These are phyloP conservation scores for Oriolus oriolus DNA, from an alignment of 2,113 vertebrate genomes.

Conservation along the genomic window DNA sequence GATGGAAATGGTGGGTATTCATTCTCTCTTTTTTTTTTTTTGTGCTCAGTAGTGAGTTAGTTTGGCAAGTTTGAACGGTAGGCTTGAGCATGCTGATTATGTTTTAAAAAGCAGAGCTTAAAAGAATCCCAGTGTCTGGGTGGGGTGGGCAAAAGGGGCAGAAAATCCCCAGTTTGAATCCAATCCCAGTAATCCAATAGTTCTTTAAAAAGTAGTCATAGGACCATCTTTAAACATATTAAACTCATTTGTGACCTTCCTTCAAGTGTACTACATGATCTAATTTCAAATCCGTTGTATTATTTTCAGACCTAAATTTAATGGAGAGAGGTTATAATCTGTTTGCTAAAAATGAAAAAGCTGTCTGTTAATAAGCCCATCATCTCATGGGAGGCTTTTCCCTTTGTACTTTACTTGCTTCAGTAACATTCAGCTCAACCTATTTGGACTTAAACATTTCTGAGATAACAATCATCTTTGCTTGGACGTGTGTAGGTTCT, in stretches of 20 bases:
- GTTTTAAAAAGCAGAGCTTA: not conserved
- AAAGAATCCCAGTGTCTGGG: not conserved
- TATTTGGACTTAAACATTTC: not conserved
- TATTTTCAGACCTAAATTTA: not conserved
- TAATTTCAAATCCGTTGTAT: not conserved
- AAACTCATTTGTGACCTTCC: not conserved
- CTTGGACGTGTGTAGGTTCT: not conserved
- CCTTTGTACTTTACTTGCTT: not conserved
- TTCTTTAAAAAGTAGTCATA: not conserved
- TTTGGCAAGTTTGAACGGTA: not conserved
- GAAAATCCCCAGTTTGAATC: not conserved
- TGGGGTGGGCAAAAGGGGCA: not conserved
- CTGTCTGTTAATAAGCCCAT: not conserved
- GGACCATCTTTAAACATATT: not conserved
- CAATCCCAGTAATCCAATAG: not conserved
- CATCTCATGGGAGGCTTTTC: not conserved
- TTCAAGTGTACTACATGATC: not conserved
- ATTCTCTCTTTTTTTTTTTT: not conserved
- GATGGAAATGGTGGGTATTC: conserved; percentile 2
- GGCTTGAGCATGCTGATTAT: not conserved
- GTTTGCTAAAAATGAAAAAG: not conserved
- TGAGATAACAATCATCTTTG: not conserved
- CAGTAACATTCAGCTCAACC: not conserved
- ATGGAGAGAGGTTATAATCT: not conserved
- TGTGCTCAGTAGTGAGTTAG: not conserved